These are phyloP conservation scores for Sebastolobus alascanus DNA, from an alignment of 2,797 vertebrate genomes.

Conservation along the genomic window DNA sequence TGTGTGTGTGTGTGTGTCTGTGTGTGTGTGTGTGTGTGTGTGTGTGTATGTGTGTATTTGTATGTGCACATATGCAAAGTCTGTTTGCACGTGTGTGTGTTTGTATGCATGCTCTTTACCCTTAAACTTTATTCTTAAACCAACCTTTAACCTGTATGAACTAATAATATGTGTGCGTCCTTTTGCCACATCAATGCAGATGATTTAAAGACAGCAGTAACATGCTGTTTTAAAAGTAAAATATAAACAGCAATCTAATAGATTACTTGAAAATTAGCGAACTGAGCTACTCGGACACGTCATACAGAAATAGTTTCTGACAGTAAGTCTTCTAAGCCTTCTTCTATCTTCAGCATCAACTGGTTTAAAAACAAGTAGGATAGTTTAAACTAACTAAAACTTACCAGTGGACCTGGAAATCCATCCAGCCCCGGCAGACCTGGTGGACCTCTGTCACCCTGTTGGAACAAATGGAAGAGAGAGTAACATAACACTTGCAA, in stretches of 20 bases:
- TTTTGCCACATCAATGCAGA: background rate
- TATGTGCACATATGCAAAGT: background rate
- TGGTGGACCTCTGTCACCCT: slow-evolving; percentile 89
- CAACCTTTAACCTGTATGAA: background rate
- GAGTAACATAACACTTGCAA: background rate
- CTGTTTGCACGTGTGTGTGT: background rate
- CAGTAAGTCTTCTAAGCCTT: background rate
- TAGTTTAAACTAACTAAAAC: slow-evolving; percentile 18
- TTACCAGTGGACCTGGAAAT: slow-evolving; percentile 88
- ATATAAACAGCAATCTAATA: background rate
- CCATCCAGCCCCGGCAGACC: slow-evolving; percentile 88
- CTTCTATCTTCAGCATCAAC: background rate
- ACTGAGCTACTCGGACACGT: background rate
- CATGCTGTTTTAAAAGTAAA: background rate
- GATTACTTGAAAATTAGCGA: background rate
- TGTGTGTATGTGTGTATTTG: background rate
- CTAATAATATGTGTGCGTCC: background rate
- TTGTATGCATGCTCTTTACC: background rate
- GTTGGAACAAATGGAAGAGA: slow-evolving; percentile 39
- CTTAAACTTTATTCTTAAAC: background rate
- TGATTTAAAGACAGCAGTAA: background rate
- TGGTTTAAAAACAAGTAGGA: background rate
- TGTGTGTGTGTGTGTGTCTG: background rate
- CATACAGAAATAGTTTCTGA: background rate
- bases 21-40: background rate